phyloP scores from a whole-genome alignment of 2,113 vertebrate species.

The Bambusicola thoracicus region DNA sequence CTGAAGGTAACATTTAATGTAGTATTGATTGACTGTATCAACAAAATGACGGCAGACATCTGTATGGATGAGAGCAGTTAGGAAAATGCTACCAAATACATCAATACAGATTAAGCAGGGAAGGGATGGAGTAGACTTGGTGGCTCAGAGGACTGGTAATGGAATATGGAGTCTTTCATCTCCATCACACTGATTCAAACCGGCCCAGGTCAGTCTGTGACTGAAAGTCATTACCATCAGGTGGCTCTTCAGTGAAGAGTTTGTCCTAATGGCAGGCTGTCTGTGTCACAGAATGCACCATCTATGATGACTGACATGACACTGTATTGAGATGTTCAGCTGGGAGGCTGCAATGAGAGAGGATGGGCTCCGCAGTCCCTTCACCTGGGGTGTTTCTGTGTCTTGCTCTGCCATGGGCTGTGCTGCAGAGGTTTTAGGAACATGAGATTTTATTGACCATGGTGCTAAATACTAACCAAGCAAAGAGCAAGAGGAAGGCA shows the following conservation, averaged over 20 bases:
- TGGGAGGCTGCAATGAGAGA: not conserved
- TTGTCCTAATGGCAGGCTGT: constrained; percentile 38
- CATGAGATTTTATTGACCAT: not conserved
- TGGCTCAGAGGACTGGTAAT: constrained; percentile 47
- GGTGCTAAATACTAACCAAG: not conserved
- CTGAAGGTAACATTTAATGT: constrained; percentile 69
- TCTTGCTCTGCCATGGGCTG: not conserved
- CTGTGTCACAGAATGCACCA: constrained; percentile 43
- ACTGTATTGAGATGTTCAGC: not conserved
- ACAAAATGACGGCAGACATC: constrained; percentile 54
- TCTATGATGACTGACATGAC: constrained; percentile 42
- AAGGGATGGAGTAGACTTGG: constrained; percentile 22
- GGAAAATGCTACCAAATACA: constrained; percentile 58
- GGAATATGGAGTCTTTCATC: constrained; percentile 46
- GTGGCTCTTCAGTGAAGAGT: constrained; percentile 8
- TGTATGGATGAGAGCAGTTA: constrained; percentile 63
- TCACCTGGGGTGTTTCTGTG: not conserved
- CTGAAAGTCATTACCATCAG: constrained; percentile 54
- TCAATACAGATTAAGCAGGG: constrained; percentile 50
- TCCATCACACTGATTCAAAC: not conserved
- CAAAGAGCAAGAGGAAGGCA: not conserved
- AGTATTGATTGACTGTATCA: constrained; percentile 67
- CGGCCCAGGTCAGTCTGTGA: constrained; percentile 24
- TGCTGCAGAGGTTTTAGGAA: not conserved
- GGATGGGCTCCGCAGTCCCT: not conserved